Evolutionary conservation across 2,113 vertebrate species (phyloP).

Genomic region (Prolemur simus): DNA sequence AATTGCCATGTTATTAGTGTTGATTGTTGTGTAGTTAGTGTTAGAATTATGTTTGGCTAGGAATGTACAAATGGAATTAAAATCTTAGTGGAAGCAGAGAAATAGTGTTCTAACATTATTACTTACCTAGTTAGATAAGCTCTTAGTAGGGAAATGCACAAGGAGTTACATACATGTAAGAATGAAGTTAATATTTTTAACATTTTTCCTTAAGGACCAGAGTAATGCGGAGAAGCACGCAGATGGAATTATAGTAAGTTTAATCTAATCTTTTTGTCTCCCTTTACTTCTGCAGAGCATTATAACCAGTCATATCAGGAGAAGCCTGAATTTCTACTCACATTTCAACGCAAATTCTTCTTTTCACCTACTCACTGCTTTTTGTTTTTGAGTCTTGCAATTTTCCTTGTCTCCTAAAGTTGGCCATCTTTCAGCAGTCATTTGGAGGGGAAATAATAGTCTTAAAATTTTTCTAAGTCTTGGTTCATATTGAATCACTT

Average conservation of each 20-base stretch:
- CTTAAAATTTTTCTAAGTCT: conserved; percentile 64
- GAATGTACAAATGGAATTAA: neutral
- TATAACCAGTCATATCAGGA: conserved; percentile 82
- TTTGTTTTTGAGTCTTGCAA: conserved; percentile 77
- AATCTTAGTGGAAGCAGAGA: neutral
- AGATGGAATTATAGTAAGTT: conserved; percentile 99
- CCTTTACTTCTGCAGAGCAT: conserved; percentile 86
- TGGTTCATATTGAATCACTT: conserved; percentile 48
- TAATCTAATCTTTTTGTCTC: conserved; percentile 84
- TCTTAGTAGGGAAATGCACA: conserved; percentile 38
- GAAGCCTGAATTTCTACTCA: conserved; percentile 84
- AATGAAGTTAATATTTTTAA: conserved; percentile 88
- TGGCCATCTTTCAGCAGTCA: conserved; percentile 83
- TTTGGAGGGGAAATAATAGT: conserved; percentile 65
- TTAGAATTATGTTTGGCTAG: neutral
- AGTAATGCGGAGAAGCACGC: conserved; percentile 99
- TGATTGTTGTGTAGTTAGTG: neutral
- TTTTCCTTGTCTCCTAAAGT: conserved; percentile 76
- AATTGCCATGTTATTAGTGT: neutral
- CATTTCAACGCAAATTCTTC: conserved; percentile 76
- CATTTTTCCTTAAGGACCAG: conserved; percentile 99
- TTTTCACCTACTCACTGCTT: conserved; percentile 79
- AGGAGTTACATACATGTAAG: conserved; percentile 64
- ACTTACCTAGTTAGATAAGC: neutral
- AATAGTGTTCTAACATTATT: conserved; percentile 2